Base-by-base conservation (phyloP, 2,113 vertebrate species). In the Anser cygnoides region DNA sequence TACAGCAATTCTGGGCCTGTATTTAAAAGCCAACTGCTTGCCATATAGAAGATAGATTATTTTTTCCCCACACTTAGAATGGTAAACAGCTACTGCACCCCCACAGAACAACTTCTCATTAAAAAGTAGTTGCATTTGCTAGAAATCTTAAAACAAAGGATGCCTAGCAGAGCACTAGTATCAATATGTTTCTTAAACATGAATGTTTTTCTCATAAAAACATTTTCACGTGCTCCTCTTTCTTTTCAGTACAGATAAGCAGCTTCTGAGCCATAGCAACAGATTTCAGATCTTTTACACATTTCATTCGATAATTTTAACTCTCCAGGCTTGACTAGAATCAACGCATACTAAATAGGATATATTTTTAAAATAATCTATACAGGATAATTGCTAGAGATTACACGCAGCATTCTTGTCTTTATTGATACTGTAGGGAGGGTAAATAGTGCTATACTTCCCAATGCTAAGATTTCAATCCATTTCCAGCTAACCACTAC, bases 381-480 rank as follows among this genome's bases (percentile, higher is more conserved):
- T 55, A 90, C 33, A 95, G 80, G 43, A 76, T 96, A 96, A 97
- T 95, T 95, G 75, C 78, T 87, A 66, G 79, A 70, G 79, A 94
- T 93, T 87, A 72, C 44, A 88, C 16, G 84, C 91, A 76, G 35
- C 71, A 89, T 85, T 88, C 81, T 92, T 86, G 78, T 74, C 41
- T 74, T 91, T 93, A 87, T 52, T 94, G 90, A 91, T 96, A 93
- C n/a, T 82, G 35, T 81, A 91, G 92, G 54, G 61, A 94, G 67
- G 44, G 41, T 73, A 92, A 86, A 94, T 72, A 83, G 33, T 12
- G 11, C 67, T 95, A 59, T 46, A 29, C 63, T 74, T 95, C 83
- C 46, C 55, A 90, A 49, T 14, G 88, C 19, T 41, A 78, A 72
- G 67, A 71, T 93, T 95, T 90, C 63, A 94, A 44, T 90, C 66